Evolutionary conservation across 2,113 vertebrate genomes (phyloP).

Genomic region (Chlorocebus sabaeus): DNA sequence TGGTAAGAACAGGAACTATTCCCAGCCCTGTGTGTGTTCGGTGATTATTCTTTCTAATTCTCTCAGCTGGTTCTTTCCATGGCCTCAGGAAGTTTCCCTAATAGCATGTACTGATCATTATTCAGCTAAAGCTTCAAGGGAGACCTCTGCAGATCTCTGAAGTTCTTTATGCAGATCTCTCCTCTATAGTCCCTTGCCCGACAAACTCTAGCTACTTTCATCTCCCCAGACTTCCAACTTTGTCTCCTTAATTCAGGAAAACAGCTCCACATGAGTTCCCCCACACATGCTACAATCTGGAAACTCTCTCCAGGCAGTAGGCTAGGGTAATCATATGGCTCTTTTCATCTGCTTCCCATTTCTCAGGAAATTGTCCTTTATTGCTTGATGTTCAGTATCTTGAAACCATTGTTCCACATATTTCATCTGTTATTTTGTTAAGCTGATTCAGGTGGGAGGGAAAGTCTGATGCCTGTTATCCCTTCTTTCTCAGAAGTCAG

Average conservation of each 20-base stretch:
- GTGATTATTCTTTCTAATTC: not conserved
- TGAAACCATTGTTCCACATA: not conserved
- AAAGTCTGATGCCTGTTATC: not conserved
- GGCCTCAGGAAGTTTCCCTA: not conserved
- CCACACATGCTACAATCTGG: not conserved
- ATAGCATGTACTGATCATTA: not conserved
- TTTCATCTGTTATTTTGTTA: not conserved
- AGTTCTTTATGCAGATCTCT: not conserved
- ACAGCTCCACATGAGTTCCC: not conserved
- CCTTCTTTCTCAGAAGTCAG: not conserved
- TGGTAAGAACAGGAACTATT: not conserved
- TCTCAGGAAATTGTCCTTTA: conserved; percentile 9
- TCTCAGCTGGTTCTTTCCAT: not conserved
- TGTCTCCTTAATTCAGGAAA: not conserved
- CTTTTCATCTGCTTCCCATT: not conserved
- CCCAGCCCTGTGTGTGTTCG: not conserved
- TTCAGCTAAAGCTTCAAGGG: not conserved
- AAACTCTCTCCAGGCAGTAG: not conserved
- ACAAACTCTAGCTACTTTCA: not conserved
- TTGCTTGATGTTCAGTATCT: not conserved
- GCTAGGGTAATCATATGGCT: not conserved
- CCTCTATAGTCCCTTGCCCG: not conserved
- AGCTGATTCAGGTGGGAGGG: not conserved
- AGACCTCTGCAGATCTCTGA: not conserved
- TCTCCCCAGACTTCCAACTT: not conserved